Evolutionary conservation across 2,888 invertebrate species (phyloP).

Genomic region (Helleia helle): DNA sequence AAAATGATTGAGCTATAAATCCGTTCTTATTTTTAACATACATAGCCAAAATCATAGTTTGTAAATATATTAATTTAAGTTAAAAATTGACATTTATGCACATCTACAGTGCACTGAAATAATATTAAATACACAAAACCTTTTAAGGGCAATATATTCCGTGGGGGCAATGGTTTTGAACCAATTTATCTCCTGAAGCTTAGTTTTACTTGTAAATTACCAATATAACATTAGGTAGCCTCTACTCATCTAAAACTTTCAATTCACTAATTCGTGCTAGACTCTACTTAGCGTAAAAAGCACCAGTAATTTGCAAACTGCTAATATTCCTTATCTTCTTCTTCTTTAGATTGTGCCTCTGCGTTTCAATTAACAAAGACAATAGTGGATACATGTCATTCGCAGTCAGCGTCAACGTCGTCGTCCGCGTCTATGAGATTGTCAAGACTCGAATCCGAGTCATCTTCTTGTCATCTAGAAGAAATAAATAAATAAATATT

Average conservation of each 20-base stretch:
- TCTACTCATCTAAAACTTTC: no score
- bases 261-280: neutral
- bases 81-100: neutral
- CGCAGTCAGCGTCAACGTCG: slow-evolving; percentile 48
- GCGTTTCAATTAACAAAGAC: slow-evolving; percentile 33
- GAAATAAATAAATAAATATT: no score
- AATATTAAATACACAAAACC: no score
- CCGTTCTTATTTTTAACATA: no score
- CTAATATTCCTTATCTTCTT: no score
- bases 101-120: neutral
- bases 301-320: neutral
- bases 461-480: slow-evolving; percentile 66
- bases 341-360: neutral
- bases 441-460: slow-evolving; percentile 71
- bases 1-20: no score
- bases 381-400: slow-evolving; percentile 42
- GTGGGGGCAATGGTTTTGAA: no score
- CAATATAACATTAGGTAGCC: no score
- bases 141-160: no score
- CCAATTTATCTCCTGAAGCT: no score
- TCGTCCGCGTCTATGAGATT: slow-evolving; percentile 57
- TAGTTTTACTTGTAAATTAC: no score
- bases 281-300: neutral
- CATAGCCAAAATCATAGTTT: no score
- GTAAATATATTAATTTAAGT: neutral